phyloP scores from a whole-genome alignment of 2,888 invertebrate species.

The Elegia similella region DNA sequence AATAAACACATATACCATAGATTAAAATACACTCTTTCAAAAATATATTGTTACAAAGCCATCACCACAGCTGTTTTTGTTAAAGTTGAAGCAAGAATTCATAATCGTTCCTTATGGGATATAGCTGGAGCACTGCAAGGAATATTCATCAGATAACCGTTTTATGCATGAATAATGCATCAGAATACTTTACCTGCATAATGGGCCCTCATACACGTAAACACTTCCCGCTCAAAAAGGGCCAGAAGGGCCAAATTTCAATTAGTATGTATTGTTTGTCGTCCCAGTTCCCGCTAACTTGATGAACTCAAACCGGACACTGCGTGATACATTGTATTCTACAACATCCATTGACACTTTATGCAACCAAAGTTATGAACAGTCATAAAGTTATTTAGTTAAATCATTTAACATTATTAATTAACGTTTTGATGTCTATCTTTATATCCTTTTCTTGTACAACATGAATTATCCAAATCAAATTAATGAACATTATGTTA shows the following conservation, averaged over 20 bases:
- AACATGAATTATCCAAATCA: too few relatives aligned
- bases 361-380: too few relatives aligned
- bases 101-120: constrained; percentile 6
- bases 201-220: constrained; percentile 29
- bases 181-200: constrained; percentile 32
- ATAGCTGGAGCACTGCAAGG: constrained; percentile 23
- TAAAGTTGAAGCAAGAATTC: not conserved
- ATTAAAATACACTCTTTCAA: too few relatives aligned
- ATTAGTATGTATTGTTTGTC: constrained; percentile 25
- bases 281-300: constrained; percentile 8
- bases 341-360: too few relatives aligned
- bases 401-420: too few relatives aligned
- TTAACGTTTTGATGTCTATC: too few relatives aligned
- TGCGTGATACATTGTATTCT: not conserved
- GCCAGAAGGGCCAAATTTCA: constrained; percentile 26
- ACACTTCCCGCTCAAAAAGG: constrained; percentile 21
- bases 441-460: too few relatives aligned
- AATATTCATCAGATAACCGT: constrained; percentile 38
- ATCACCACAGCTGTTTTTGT: not conserved
- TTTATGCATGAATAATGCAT: constrained; percentile 36
- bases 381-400: too few relatives aligned
- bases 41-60: too few relatives aligned
- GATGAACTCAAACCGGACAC: not conserved
- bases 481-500: too few relatives aligned
- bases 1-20: too few relatives aligned